These are phyloP conservation scores for Lasiurus cinereus DNA, from an alignment of 2,113 vertebrate genomes.

Conservation along the genomic window DNA sequence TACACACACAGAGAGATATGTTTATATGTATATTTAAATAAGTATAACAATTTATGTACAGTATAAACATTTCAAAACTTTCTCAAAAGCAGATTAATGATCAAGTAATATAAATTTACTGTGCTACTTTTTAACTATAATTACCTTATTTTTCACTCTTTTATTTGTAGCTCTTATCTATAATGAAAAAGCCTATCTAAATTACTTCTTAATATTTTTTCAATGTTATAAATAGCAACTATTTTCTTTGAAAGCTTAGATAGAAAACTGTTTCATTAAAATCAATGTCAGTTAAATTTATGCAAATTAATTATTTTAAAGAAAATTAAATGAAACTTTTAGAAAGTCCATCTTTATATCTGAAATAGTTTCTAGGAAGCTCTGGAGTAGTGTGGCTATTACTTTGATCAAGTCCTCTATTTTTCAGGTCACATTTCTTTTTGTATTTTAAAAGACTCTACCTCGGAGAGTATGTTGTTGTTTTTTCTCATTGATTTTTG, in stretches of 20 bases:
- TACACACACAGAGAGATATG: too few relatives aligned
- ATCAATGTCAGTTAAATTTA: background rate
- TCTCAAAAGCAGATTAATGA: background rate
- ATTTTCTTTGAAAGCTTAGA: background rate
- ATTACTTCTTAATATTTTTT: background rate
- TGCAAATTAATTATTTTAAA: slow-evolving; percentile 13
- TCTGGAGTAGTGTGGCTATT: background rate
- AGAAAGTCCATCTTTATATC: background rate
- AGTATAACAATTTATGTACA: background rate
- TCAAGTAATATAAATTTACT: background rate
- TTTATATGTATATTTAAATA: background rate
- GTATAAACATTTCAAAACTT: background rate
- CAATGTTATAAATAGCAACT: background rate
- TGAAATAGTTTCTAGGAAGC: too few relatives aligned
- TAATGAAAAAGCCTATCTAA: background rate
- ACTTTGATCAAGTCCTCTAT: background rate
- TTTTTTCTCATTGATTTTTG: background rate
- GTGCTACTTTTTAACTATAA: background rate
- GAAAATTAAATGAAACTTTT: background rate
- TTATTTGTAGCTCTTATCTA: background rate
- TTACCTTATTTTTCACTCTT: background rate
- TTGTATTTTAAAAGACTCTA: background rate
- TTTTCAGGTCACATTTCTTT: background rate
- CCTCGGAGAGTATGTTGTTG: background rate
- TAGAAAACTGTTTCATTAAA: background rate